These are phyloP conservation scores for Coenobita brevimanus DNA, from an alignment of 1,140 invertebrate species.

Conservation along the genomic window DNA sequence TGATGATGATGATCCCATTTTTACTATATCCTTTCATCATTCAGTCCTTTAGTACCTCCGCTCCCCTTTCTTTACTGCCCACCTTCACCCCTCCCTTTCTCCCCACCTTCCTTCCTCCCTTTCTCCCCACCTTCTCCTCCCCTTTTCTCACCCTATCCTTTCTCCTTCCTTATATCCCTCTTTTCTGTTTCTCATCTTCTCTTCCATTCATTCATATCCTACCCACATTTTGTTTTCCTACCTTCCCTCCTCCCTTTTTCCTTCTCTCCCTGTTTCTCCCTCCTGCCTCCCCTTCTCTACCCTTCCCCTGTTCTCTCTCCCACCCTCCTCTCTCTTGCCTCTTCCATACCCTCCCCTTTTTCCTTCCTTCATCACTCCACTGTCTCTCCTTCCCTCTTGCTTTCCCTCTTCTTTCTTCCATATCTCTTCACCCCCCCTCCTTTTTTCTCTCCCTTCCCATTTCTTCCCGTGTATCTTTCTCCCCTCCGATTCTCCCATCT, in stretches of 20 bases:
- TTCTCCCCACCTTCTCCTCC: too few species aligned
- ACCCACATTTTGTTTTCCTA: not conserved
- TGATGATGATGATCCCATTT: too few species aligned
- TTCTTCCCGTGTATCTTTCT: not conserved
- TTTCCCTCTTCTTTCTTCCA: not conserved
- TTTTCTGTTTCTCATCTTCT: not conserved
- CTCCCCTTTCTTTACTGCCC: too few species aligned
- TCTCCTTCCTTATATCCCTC: not conserved
- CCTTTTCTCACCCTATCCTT: too few species aligned
- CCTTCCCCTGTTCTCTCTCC: not conserved
- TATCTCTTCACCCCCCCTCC: not conserved
- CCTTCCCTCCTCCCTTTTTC: slow-evolving; percentile 2
- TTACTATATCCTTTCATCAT: too few species aligned
- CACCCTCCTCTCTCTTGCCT: not conserved
- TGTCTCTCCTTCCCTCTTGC: not conserved
- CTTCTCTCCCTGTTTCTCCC: not conserved
- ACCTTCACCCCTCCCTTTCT: too few species aligned
- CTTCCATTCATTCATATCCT: not conserved
- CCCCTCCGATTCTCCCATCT: not conserved
- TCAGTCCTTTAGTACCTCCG: too few species aligned
- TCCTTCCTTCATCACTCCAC: not conserved
- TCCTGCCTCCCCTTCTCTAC: not conserved
- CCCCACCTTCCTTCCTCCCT: too few species aligned
- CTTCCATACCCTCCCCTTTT: too few species aligned
- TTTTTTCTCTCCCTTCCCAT: not conserved